Evolutionary conservation across 2,113 vertebrate genomes (phyloP), one percentile per base, ranked within the genome.

Genomic region (Trichomycterus rosablanca): DNA sequence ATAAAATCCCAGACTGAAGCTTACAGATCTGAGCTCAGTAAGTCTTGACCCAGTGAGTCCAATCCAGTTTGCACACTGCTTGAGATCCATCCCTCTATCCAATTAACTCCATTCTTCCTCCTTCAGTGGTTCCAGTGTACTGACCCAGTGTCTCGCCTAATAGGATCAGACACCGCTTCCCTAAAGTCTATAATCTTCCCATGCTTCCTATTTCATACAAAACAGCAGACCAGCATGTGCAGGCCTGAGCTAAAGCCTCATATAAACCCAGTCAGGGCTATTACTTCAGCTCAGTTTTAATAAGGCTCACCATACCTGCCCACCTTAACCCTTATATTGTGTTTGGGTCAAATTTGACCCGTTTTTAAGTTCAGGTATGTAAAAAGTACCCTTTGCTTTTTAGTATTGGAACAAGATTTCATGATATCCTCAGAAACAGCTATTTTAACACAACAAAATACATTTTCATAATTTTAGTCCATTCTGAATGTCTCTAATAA

Each of bases 51-150:
- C 45, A 12, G 19, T 15, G 37, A 34, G 48, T 42, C 61, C 64
- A 75, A 65, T 68, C 67, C 72, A 74, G 49, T 43, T 48, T 68
- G 48, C 63, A 60, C 71, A 63, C 58, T 43, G 55, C 44, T 37
- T 58, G 54, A 52, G 28, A 28, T 19, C 42, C 24, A 32, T 45
- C 58, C 44, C 64, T 61, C 48, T 56, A 59, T 63, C 71, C 71
- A 73, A 76, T 79, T 77, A 75, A 77, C 51, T 70, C 48, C 48
- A 75, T 76, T 74, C 62, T 63, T 59, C 63, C 50, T 28, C 52
- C 48, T 57, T 67, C 63, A 70, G 55, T 71, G 69, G 56, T 60
- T 67, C 63, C 72, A 61, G n/a, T 68, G 53, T 66, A 54, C 15
- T 39, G 39, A 59, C 50, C 43, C 43, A 59, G 46, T 58, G 18